A percentile compares a stretch with the other conserved stretches of the same genome.
phyloP scores from a whole-genome alignment of 30 jellyfish, hydroid and myxozoan genomes.

The Hydractinia symbiolongicarpus region DNA sequence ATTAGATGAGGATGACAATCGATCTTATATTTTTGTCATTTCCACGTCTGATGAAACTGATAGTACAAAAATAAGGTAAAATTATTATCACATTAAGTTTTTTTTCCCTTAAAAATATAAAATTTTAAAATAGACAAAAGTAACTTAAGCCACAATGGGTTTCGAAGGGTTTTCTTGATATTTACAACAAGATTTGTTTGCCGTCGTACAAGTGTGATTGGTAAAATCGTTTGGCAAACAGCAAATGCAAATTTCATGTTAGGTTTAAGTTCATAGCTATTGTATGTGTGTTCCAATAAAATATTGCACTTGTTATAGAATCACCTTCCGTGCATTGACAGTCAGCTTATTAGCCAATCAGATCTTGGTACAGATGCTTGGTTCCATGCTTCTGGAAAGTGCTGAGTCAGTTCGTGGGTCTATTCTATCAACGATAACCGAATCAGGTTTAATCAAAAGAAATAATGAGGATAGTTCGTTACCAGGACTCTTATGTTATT shows the following conservation, averaged over 20 bases:
- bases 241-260: neutral
- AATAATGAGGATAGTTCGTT: conserved; percentile 82
- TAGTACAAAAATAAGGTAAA: conserved; percentile 64
- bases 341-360: conserved; percentile 88
- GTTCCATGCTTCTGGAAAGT: conserved; percentile 85
- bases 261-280: neutral
- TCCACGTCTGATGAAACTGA: conserved; percentile 61
- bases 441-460: conserved; percentile 81
- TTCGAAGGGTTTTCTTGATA: too few species aligned
- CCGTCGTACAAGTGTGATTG: too few species aligned
- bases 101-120: too few species aligned
- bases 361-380: conserved; percentile 84
- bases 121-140: too few species aligned
- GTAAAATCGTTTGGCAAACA: too few species aligned
- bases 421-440: conserved; percentile 74
- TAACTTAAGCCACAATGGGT: too few species aligned
- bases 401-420: conserved; percentile 81
- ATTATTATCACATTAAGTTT: too few species aligned
- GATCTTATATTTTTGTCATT: conserved; percentile 70
- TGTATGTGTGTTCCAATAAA: neutral
- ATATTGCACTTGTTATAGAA: conserved; percentile 31
- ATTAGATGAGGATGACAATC: conserved; percentile 75
- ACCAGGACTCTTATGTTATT: conserved; percentile 88
- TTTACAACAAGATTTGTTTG: too few species aligned
- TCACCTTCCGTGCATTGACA: conserved; percentile 77